phyloP scores from a whole-genome alignment of 2,888 invertebrate species.

The Apamea crenata region DNA sequence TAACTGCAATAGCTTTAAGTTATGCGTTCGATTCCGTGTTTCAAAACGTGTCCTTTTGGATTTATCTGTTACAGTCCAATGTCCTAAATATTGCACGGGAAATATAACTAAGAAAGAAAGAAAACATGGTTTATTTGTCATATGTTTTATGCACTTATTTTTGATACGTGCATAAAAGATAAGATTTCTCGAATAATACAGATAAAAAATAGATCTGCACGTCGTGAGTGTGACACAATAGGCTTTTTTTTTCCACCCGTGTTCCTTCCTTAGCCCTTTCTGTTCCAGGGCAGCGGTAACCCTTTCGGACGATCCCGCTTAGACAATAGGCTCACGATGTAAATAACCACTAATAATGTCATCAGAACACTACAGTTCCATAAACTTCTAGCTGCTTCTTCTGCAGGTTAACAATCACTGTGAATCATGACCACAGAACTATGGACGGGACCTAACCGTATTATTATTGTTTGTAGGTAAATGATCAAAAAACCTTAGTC shows the following conservation, averaged over 20 bases:
- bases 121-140: too few species aligned
- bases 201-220: too few species aligned
- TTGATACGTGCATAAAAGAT: too few species aligned
- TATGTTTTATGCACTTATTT: too few species aligned
- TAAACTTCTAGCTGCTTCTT: neutral
- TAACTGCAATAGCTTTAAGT: neutral
- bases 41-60: neutral
- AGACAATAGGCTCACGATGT: neutral
- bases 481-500: neutral
- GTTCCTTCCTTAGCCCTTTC: too few species aligned
- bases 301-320: too few species aligned
- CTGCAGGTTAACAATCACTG: neutral
- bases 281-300: too few species aligned
- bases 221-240: too few species aligned
- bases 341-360: neutral
- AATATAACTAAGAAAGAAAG: too few species aligned
- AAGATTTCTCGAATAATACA: too few species aligned
- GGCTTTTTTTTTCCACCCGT: too few species aligned
- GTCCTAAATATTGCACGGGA: neutral
- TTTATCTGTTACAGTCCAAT: neutral
- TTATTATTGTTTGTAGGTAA: neutral
- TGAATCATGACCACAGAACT: neutral
- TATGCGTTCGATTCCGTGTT: neutral
- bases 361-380: neutral
- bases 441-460: neutral